A percentile compares a stretch with the other conserved stretches of the same genome.
These are phyloP conservation scores for Chaetura pelagica DNA, from an alignment of 2,113 vertebrate species.

Conservation along the genomic window DNA sequence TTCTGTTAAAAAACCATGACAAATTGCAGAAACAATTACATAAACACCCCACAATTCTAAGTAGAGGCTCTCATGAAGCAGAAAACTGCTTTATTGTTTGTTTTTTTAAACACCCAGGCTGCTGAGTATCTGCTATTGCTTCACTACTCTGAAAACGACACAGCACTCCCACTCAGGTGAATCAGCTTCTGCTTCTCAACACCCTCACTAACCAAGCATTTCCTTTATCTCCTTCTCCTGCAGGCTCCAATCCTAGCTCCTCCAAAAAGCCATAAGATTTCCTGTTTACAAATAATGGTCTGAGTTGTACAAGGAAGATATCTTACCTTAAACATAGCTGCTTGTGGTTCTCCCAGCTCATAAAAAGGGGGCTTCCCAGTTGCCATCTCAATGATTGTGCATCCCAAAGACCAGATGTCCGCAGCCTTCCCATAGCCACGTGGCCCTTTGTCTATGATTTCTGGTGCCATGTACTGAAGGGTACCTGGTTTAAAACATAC, in stretches of 20 bases:
- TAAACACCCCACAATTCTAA: background rate
- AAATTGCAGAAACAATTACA: background rate
- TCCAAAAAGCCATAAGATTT: background rate
- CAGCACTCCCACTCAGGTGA: background rate
- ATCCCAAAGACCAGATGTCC: conserved; percentile 98
- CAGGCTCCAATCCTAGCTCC: background rate
- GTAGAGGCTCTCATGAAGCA: background rate
- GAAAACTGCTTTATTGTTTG: background rate
- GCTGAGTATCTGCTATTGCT: background rate
- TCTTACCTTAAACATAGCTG: conserved; percentile 98
- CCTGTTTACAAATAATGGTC: background rate
- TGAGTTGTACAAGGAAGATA: background rate
- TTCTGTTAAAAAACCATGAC: background rate
- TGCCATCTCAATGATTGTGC: conserved; percentile 99
- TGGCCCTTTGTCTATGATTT: conserved; percentile 98
- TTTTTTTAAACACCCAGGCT: background rate
- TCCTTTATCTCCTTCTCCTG: background rate
- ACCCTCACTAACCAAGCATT: background rate
- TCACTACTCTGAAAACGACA: background rate
- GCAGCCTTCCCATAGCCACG: conserved; percentile 97
- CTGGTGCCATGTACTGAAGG: conserved; percentile 98
- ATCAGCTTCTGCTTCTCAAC: background rate
- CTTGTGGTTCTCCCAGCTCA: conserved; percentile 96
- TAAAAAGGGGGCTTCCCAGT: conserved; percentile 97
- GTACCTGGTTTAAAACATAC: conserved; percentile 83